Base-by-base conservation (phyloP, 1,140 invertebrate species). In the Lanistes nyassanus region DNA sequence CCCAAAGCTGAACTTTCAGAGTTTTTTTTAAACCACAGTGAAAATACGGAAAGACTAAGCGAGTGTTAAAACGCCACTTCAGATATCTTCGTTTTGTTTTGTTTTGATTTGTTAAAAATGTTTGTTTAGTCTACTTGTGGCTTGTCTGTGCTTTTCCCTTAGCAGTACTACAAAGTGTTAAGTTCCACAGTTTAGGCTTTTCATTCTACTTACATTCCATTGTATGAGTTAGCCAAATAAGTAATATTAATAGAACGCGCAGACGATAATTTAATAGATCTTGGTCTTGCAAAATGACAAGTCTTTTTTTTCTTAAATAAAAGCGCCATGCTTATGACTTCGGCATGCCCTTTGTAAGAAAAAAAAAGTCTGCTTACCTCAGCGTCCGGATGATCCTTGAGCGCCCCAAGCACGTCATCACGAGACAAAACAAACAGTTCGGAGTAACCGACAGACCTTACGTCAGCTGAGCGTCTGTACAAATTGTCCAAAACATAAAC, bases 331-430 rank as follows among this genome's bases (percentile, higher is more conserved):
- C n/a, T n/a, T n/a, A n/a, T n/a, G n/a, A n/a, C n/a, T n/a, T n/a
- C n/a, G n/a, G n/a, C n/a, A n/a, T n/a, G n/a, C n/a, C n/a, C n/a
- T 55, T 13, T 55, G 53, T 55, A n/a, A n/a, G 53, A 16, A n/a
- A n/a, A 60, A 29, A 23, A 39, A 16, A 66, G 26, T 11, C 21
- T 42, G 36, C 77, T 80, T 85, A 97, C 96, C 89, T 98, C 95
- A 0, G 97, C 97, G 88, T 98, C 96, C 0, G 97, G 97, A 83
- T 98, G 98, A 87, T 98, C 97, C 87, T 97, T 98, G 93, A 98
- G 96, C 3, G 97, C 97, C 0, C 94, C 93, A 16, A 98, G 87
- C 0, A 98, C 96, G 84, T 98, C 97, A 89, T 98, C 96, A n/a
- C 96, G 91, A 0, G 96, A 98, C 0, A 99, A 89, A 53, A 96